Base-by-base conservation (phyloP, 2,797 vertebrate species). In the Toxotes lorentzi region DNA sequence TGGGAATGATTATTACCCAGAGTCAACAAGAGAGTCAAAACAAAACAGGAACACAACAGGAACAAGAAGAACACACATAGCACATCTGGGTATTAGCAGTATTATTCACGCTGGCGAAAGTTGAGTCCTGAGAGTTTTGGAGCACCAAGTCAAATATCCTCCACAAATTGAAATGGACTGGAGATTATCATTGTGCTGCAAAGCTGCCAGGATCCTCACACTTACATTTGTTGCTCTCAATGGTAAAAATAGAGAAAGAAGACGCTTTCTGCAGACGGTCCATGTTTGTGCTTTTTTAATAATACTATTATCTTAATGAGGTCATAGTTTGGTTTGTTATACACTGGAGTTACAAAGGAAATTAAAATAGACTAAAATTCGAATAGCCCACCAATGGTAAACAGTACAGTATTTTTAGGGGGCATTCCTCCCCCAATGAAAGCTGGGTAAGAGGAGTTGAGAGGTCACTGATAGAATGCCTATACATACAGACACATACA, bases 321-420 rank as follows among this genome's bases (percentile, higher is more conserved):
- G 98, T 99, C 96, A 97, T 99, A 96, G 97, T 99, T 99, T 99
- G 98, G 97, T 98, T 99, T 97, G 97, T 98, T 98, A 98, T 99
- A 99, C 97, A 99, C 95, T 97, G 97, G 96, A 98, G 97, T 97
- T 96, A 97, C 97, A 98, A 97, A 98, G 95, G 96, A 98, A 95
- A 93, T 93, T 93, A 94, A 95, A 95, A 94, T 94, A 95, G 95
- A 95, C 95, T 95, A 95, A 95, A 95, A 95, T 95, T 95, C 91
- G 96, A 97, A 97, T 96, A 97, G 95, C 96, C 97, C 97, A 97
- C 96, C 96, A 96, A 96, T 95, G 96, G 97, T 97, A 97, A 98
- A 99, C 97, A 98, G 96, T 97, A 97, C 97, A 97, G 97, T 95
- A 93, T 95, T 95, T 93, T 94, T 90, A 93, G 91, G 93, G 94